Evolutionary conservation across 2,797 vertebrate genomes (phyloP), one percentile per base, ranked within the genome.

Genomic region (Enteromius argenteus): DNA sequence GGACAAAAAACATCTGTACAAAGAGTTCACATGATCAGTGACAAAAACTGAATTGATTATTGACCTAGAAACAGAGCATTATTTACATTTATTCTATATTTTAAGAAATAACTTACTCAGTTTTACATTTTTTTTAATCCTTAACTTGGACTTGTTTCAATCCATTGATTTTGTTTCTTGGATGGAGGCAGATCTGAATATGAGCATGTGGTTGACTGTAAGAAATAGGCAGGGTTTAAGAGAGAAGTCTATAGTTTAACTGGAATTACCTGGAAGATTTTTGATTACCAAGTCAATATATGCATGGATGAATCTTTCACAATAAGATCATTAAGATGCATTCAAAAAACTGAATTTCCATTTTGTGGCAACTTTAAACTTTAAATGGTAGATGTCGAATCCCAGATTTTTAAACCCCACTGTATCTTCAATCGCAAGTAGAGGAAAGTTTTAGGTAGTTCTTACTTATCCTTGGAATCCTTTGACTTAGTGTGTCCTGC

Each of bases 401-500:
- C n/a, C 2, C 3, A 42, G 2, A 7, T 56, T 37, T 75, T 56
- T 39, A 14, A 75, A 56, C 32, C 30, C 51, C 2, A 56, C 21
- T 37, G 21, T 58, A 10, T 75, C 30, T 56, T 14, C n/a, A 17
- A 39, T 17, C 13, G 11, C 21, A 75, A 64, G 2, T 8, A 83
- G 19, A 19, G n/a, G 30, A 8, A 69, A 17, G 21, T 73, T 83
- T 60, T 46, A 81, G 42, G 32, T 0, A 27, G 56, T 75, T 78
- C 96, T 96, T 94, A 99, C 97, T 96, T 98, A 91, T 98, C 97
- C 87, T 96, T 96, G 39, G 90, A 85, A 35, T 96, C 96, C 89
- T 96, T 96, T 37, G 92, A 90, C 93, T 96, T 97, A 71, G 93
- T 86, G 86, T 93, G 95, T 37, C 94, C 95, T 72, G 92, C 85